phyloP scores from a whole-genome alignment of 2,113 vertebrate species.

The Callaeas wilsoni region DNA sequence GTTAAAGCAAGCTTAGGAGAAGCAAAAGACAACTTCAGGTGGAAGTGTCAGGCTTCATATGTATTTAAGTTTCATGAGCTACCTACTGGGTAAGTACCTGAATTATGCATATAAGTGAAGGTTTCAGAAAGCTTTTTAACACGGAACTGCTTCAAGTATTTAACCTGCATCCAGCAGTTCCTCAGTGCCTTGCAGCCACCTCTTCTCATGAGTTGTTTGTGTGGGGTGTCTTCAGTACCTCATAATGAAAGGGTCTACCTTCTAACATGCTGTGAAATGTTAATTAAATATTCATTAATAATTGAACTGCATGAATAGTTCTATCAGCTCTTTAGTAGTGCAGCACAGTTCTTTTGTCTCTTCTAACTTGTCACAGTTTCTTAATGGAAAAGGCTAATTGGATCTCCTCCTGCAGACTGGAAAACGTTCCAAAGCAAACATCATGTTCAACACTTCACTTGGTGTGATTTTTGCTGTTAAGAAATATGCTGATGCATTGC shows the following conservation, averaged over 20 bases:
- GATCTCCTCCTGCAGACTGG: conserved; percentile 78
- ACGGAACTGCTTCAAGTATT: background rate
- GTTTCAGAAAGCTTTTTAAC: background rate
- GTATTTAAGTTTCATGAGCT: background rate
- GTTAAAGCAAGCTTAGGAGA: background rate
- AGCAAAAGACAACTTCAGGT: background rate
- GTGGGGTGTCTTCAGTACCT: background rate
- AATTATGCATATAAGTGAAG: background rate
- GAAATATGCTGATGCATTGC: conserved; percentile 89
- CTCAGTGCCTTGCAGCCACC: background rate
- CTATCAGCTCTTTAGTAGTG: background rate
- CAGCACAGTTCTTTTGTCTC: background rate
- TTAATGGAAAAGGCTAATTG: background rate
- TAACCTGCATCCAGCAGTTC: background rate
- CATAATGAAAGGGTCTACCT: background rate
- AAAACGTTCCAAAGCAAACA: conserved; percentile 82
- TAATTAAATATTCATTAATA: background rate
- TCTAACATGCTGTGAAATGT: background rate
- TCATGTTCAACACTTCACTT: conserved; percentile 82
- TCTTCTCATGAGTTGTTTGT: background rate
- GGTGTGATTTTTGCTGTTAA: conserved; percentile 83
- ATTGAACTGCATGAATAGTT: background rate
- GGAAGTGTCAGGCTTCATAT: background rate
- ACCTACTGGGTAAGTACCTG: background rate
- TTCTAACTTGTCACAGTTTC: background rate